Base-by-base conservation (phyloP, 1,140 invertebrate species). In the Drosophila santomea region DNA sequence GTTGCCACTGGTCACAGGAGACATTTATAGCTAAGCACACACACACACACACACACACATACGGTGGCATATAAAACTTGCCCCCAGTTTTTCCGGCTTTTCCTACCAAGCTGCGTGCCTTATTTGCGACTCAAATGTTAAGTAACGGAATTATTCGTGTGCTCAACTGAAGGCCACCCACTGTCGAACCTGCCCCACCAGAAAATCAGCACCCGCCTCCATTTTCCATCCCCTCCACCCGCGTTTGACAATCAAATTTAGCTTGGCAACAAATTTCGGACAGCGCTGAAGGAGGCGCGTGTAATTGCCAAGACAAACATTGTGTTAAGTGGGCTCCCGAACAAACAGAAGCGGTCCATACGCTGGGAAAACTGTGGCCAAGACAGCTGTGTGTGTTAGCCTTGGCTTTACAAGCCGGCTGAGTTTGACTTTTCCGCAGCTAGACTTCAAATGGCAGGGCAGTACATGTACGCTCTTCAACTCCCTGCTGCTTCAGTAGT, bases 111-210 rank as follows among this genome's bases (percentile, higher is more conserved):
- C 45, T 72, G 47, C 74, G 44, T 50, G 48, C 51, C 35, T 71
- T 80, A 67, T 78, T 74, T 84, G 81, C 78, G 57, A 39, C 80
- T 80, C 81, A 85, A 86, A 89, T 80, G 79, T 79, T 89, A 89
- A 89, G 79, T 89, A 80, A 83, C 66, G 72, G 76, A 74, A 86
- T 88, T 79, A 83, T 89, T 79, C 82, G 71, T 77, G 41, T 59
- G 62, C 79, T 66, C 66, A 76, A 82, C 75, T 82, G 62, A 44
- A 45, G 54, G 35, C 15, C 45, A 36, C 48, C 28, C 28, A 32
- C 28, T 32, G 28, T 32, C 28, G 28, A 17, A 15, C 8, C 41
- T 35, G 44, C 39, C 50, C 44, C 14, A 41, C 6, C 12, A 38
- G 6, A 17, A 32, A 25, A 38, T n/a, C 5, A 61, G 11, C 55